phyloP scores from a whole-genome alignment of 2,113 vertebrate species.

The Anarhynchus alexandrinus region DNA sequence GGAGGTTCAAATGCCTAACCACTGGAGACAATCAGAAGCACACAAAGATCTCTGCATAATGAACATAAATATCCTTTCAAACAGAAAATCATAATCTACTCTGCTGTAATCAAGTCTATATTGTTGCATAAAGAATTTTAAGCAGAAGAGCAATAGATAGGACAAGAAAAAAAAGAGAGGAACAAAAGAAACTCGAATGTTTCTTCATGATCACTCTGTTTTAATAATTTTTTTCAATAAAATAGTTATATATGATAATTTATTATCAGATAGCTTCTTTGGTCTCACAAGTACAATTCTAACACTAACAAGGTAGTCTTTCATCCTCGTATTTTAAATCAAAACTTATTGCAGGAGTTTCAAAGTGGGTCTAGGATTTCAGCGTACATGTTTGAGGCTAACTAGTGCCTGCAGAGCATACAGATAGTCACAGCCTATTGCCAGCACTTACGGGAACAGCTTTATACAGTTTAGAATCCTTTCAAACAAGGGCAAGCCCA shows the following conservation, averaged over 20 bases:
- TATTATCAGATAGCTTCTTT: constrained; percentile 27
- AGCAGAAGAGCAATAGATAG: constrained; percentile 48
- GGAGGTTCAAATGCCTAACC: constrained; percentile 65
- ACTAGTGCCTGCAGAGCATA: background rate
- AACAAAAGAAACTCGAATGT: constrained; percentile 42
- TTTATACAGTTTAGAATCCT: background rate
- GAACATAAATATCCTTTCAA: constrained; percentile 76
- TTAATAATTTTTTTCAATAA: constrained; percentile 48
- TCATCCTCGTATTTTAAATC: background rate
- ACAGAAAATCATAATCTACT: constrained; percentile 70
- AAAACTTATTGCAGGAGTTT: background rate
- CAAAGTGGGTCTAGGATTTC: background rate
- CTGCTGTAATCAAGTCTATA: constrained; percentile 70
- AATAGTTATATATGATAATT: constrained; percentile 47
- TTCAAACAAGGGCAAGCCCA: background rate
- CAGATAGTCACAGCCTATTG: background rate
- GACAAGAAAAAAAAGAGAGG: background rate
- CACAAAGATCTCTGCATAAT: constrained; percentile 72
- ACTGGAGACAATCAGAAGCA: constrained; percentile 69
- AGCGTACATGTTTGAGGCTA: background rate
- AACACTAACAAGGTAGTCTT: background rate
- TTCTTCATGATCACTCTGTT: constrained; percentile 20
- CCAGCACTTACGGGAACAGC: background rate
- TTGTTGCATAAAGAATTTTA: constrained; percentile 72
- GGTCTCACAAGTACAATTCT: constrained; percentile 1